Evolutionary conservation across 2,113 vertebrate genomes (phyloP).

Genomic region (Paradoxurus hermaphroditus): DNA sequence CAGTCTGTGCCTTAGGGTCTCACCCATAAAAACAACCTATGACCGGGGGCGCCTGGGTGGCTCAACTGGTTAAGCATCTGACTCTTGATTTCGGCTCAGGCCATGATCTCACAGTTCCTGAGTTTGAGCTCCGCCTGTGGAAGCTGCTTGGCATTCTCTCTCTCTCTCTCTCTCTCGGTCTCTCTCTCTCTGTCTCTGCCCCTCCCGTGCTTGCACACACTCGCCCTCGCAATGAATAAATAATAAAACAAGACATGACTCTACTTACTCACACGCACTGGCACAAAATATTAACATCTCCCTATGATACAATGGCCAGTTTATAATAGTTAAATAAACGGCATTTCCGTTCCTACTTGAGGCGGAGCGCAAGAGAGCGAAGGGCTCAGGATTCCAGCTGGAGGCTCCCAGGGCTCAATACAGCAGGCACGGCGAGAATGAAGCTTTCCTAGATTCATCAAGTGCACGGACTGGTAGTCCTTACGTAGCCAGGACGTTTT

Average conservation of each 20-base stretch:
- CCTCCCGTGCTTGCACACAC: too few relatives aligned
- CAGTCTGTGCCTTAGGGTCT: not conserved
- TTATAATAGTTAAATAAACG: not conserved
- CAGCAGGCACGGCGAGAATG: accelerated
- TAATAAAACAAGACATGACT: not conserved
- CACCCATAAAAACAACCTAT: not conserved
- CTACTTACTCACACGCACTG: not conserved
- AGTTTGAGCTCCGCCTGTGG: too few relatives aligned
- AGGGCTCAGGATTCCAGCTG: not conserved
- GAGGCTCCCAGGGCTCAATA: not conserved
- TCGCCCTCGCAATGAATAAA: too few relatives aligned
- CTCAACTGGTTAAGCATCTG: too few relatives aligned
- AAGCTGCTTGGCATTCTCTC: too few relatives aligned
- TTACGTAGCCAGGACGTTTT: not conserved
- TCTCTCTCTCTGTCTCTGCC: too few relatives aligned
- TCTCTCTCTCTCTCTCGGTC: too few relatives aligned
- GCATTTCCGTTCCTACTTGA: not conserved
- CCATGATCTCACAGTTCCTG: too few relatives aligned
- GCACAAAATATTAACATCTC: not conserved
- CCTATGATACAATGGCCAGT: too few relatives aligned
- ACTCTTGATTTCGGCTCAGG: too few relatives aligned
- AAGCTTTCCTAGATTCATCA: too few relatives aligned
- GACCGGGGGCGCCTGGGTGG: too few relatives aligned
- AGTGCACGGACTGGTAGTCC: not conserved
- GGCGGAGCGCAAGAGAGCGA: not conserved